Base-by-base conservation (phyloP, 2,888 invertebrate genomes). In the Eurytoma adleriae region DNA sequence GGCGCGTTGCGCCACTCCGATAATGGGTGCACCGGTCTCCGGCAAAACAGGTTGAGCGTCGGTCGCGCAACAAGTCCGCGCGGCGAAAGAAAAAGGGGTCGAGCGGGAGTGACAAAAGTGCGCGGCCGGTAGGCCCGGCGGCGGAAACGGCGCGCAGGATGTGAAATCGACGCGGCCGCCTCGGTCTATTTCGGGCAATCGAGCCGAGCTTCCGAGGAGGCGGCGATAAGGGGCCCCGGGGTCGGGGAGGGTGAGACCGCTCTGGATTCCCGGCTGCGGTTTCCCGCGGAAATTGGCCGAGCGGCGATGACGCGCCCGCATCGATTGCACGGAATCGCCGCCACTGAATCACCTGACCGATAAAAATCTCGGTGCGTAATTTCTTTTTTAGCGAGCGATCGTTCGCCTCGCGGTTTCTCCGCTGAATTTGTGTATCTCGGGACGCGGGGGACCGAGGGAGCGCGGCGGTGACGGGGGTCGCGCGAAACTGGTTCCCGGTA, bases 191-290 rank as follows among this genome's bases (percentile, higher is more conserved):
- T 64, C 56, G 48, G 64, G 74, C 74, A 79, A 74, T 54, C 50
- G 30, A 62, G 57, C 40, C 30, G 16, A 57, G 10, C 18, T 62
- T 66, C 27, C 48, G 62, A 61, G 69, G 52, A 57, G 54, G 40
- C 52, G n/a, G 13, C 20, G 50, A 56, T 56, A 69, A 56, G 20
- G 64, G 57, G 57, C 1, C 13, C n/a, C 20, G 56, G 24, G 20
- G 54, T 18, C 10, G 3, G 20, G 18, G 24, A n/a, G 57, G 27
- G 54, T 18, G 40, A 30, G 40, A 56, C 27, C n/a, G 27, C n/a
- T 20, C n/a, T 66, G 57, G 57, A 75, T 48, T 77, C 77, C 56
- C 77, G 64, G 40, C 48, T 70, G 77, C 48, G 77, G 77, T 77
- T 76, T 76, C 24, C 24, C n/a, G 12, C 67, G 78, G 78, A 78